Conservation (phyloP, 2,888 invertebrate genomes). For the Leptopilina drosophilae region DNA sequence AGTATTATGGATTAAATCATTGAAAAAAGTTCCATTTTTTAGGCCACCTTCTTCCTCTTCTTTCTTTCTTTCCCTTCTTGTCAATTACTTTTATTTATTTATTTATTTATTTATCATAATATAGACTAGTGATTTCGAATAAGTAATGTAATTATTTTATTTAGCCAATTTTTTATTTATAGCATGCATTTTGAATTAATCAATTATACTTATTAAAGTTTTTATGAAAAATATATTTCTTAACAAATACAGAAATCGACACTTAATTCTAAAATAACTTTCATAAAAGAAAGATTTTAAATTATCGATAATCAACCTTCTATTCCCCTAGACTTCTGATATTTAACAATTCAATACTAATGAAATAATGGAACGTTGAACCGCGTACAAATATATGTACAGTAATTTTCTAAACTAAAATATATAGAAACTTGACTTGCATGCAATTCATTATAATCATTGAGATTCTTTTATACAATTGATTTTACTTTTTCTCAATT, state of each 20-base stretch:
- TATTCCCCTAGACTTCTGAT: background rate
- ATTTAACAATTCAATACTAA: background rate
- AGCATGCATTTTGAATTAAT: no score
- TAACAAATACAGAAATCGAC: conserved; percentile 30
- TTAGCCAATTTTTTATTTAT: no score
- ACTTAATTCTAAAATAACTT: conserved; percentile 10
- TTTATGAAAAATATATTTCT: conserved; percentile 9
- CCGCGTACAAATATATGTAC: conserved; percentile 17
- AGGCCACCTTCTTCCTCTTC: no score
- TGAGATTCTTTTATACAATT: conserved; percentile 25
- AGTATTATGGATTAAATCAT: no score
- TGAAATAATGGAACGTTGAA: background rate
- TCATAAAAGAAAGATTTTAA: background rate
- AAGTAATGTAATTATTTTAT: no score
- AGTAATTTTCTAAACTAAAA: background rate
- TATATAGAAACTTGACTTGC: background rate
- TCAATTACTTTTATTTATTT: no score
- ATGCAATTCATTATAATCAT: conserved; percentile 2
- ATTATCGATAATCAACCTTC: background rate
- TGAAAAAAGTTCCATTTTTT: no score
- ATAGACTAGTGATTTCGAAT: no score
- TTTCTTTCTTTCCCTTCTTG: no score
- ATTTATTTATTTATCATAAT: no score
- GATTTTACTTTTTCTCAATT: background rate
- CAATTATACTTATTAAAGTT: background rate